Evolutionary conservation across 2,888 invertebrate species (phyloP), one percentile per base, ranked within the genome.

Genomic region (Unio pictorum): DNA sequence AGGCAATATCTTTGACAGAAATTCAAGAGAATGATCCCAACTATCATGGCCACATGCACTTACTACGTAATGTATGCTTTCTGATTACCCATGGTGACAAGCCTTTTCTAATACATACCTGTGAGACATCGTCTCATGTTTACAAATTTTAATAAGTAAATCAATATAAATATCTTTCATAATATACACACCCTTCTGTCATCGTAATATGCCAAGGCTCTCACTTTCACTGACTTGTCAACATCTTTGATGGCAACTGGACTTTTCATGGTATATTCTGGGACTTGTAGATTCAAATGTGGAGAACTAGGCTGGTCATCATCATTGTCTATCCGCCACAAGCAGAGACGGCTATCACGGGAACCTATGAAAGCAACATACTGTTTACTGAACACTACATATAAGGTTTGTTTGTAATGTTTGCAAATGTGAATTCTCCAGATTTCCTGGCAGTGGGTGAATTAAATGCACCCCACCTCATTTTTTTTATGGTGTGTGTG

Each of bases 151-250:
- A 56, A 65, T 23, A 26, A 45, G 45, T 45, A 45, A 45, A 45
- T 15, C 15, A 45, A 45, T 45, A 45, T 45, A 45, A 15, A 45
- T 3, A 3, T 45, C 4, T 45, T 45, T 11, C 45, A 34, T 59
- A 7, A 56, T 17, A 6, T 54, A 71, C 76, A 74, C 72, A 87
- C 88, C 83, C 94, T 93, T 90, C 95, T 95, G 26, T 93, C 93
- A 81, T 94, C 93, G 91, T 97, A 97, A 89, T 96, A 97, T 28
- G 95, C 94, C 57, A 98, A 91, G 26, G 97, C 96, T 76, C 98
- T 93, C 45, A 95, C 94, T 90, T 91, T 91, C 90, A 94, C 93
- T 74, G 95, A 96, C 66, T 95, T 94, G 81, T 94, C 93, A 88
- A 88, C 87, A 23, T 73, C 68, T 72, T 81, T 84, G 26, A 81